A percentile compares a stretch with the other conserved stretches of the same genome.
Evolutionary conservation across 2,113 vertebrate genomes (phyloP).

Genomic region (Pungitius pungitius): DNA sequence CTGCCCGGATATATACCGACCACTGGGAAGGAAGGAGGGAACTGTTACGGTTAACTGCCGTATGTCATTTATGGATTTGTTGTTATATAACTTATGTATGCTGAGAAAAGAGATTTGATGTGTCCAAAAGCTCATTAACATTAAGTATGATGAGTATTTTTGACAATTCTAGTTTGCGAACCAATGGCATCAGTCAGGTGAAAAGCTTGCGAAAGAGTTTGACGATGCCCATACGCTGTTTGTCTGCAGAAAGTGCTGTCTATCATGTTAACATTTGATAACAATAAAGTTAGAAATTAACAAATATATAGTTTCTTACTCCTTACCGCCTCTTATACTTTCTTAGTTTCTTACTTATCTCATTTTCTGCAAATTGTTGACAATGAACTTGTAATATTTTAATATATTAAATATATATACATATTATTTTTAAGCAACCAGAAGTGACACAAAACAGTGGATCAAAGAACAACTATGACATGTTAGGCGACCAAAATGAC

Average conservation of each 20-base stretch:
- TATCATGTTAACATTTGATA: background rate
- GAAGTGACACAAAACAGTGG: background rate
- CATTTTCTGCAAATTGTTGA: too few species aligned
- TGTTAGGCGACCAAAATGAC: too few species aligned
- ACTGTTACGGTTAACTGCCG: background rate
- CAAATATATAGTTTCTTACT: too few species aligned
- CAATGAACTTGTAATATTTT: too few species aligned
- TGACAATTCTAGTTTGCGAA: background rate
- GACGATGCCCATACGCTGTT: background rate
- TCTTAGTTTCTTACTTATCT: too few species aligned
- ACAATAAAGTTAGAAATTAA: background rate
- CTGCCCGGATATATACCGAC: constrained; percentile 97
- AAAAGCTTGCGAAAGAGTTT: background rate
- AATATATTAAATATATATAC: too few species aligned
- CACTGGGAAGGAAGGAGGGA: constrained; percentile 79
- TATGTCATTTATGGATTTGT: background rate
- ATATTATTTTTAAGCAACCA: background rate
- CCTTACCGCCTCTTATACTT: too few species aligned
- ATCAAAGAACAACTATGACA: background rate
- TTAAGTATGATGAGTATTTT: background rate
- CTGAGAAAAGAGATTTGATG: background rate
- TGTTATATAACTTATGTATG: background rate
- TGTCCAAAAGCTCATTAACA: background rate
- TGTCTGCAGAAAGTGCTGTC: background rate
- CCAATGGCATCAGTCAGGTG: background rate